Percentiles rank a stretch among this genome's conserved stretches.
phyloP scores from a whole-genome alignment of 1,140 invertebrate species.

The Nautilus pompilius region DNA sequence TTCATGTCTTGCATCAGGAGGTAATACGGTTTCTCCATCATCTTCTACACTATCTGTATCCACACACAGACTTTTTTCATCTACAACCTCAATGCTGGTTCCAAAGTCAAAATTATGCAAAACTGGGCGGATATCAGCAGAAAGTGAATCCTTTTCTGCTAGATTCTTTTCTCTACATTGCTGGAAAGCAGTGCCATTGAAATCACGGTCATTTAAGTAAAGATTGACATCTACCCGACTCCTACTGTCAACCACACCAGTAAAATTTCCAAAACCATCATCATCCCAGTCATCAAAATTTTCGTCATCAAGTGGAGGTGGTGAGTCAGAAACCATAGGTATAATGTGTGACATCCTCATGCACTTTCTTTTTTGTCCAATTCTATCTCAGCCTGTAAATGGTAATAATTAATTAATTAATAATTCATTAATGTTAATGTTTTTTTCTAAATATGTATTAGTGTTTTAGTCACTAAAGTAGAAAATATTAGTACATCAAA shows the following conservation, averaged over 20 bases:
- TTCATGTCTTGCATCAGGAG: not conserved
- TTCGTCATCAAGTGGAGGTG: slow-evolving; percentile 36
- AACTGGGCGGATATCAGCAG: not conserved
- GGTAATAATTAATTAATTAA: too few relatives aligned
- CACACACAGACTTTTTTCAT: not conserved
- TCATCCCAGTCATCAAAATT: slow-evolving; percentile 33
- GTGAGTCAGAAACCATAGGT: slow-evolving; percentile 41
- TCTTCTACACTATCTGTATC: not conserved
- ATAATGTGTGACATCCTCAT: slow-evolving; percentile 43
- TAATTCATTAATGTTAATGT: too few relatives aligned
- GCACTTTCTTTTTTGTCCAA: too few relatives aligned
- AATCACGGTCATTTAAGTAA: not conserved
- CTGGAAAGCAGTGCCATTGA: slow-evolving; percentile 2
- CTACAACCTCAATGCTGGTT: too few relatives aligned
- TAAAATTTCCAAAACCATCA: slow-evolving; percentile 43
- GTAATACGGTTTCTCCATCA: not conserved
- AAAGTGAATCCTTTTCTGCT: not conserved
- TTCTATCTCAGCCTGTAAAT: too few relatives aligned
- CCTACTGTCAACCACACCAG: slow-evolving; percentile 18
- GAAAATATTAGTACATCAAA: too few relatives aligned
- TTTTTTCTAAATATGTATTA: too few relatives aligned
- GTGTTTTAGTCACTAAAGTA: too few relatives aligned
- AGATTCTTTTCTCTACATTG: not conserved
- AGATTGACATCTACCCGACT: not conserved
- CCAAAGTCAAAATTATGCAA: not conserved